Conservation (phyloP, 2,888 invertebrate genomes). For the Cryptocephalus moraei region DNA sequence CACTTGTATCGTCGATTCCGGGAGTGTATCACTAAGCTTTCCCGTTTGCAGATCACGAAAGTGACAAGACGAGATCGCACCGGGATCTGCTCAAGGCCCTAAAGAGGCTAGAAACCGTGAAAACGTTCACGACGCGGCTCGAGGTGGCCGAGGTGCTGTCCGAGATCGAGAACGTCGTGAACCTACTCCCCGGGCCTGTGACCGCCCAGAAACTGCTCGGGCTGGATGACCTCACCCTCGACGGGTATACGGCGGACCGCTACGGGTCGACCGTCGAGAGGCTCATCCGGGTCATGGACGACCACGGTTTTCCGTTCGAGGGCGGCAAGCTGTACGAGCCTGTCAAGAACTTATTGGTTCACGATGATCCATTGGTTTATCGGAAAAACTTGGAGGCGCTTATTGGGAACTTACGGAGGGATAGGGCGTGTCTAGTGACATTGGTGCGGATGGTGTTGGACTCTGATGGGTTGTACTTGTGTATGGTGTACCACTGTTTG, state of each 20-base stretch:
- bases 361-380: slow-evolving; percentile 44
- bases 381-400: slow-evolving; percentile 28
- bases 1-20: no score
- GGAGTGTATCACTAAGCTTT: slow-evolving; percentile 30
- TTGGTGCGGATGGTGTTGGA: slow-evolving; percentile 41
- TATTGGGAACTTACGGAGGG: slow-evolving; percentile 39
- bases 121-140: no score
- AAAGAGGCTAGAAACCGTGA: no score
- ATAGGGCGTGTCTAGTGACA: slow-evolving; percentile 29
- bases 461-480: slow-evolving; percentile 48
- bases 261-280: slow-evolving; percentile 44
- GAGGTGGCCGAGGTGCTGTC: slow-evolving; percentile 29
- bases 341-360: slow-evolving; percentile 40
- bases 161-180: slow-evolving; percentile 27
- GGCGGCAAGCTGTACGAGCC: slow-evolving; percentile 35
- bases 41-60: slow-evolving; percentile 28
- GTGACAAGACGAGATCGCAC: not conserved
- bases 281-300: slow-evolving; percentile 42
- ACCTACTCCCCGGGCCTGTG: slow-evolving; percentile 43
- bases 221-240: slow-evolving; percentile 39
- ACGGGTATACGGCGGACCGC: slow-evolving; percentile 34
- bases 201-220: slow-evolving; percentile 57
- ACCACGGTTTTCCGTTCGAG: slow-evolving; percentile 47
- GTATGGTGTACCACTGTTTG: slow-evolving; percentile 23
- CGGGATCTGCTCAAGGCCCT: no score